Evolutionary conservation across 2,113 vertebrate genomes (phyloP).

Genomic region (Rallus limicola): DNA sequence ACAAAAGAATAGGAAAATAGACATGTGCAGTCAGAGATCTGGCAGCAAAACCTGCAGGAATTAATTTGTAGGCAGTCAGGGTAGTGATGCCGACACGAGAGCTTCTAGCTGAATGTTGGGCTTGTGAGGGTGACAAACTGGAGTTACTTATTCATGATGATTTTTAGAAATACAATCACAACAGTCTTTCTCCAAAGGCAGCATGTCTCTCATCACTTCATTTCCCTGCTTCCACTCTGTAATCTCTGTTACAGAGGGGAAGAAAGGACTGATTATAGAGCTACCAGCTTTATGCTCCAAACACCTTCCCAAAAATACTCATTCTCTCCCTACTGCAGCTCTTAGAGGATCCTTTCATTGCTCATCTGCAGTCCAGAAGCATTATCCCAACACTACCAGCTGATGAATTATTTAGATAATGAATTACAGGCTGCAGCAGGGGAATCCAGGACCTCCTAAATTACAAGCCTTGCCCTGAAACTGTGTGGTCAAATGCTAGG

Average conservation of each 20-base stretch:
- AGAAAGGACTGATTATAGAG: background rate
- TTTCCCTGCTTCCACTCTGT: background rate
- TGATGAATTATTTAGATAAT: slow-evolving; percentile 45
- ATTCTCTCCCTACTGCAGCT: background rate
- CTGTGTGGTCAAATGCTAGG: background rate
- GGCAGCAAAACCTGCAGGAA: background rate
- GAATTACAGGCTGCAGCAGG: slow-evolving; percentile 17
- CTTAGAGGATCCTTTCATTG: background rate
- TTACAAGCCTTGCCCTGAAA: background rate
- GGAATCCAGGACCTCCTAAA: background rate
- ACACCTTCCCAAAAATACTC: background rate
- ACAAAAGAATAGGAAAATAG: background rate
- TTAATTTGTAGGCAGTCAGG: background rate
- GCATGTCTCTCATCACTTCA: background rate
- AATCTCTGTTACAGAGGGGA: background rate
- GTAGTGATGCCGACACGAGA: background rate
- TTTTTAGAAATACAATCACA: background rate
- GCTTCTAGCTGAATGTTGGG: background rate
- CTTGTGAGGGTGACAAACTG: background rate
- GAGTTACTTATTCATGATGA: background rate
- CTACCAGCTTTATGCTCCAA: background rate
- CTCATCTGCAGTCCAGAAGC: slow-evolving; percentile 36
- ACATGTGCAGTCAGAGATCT: background rate
- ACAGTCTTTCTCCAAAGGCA: background rate
- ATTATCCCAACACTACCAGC: background rate